Conservation (phyloP, 2,888 invertebrate species). For the Carterocephalus palaemon region DNA sequence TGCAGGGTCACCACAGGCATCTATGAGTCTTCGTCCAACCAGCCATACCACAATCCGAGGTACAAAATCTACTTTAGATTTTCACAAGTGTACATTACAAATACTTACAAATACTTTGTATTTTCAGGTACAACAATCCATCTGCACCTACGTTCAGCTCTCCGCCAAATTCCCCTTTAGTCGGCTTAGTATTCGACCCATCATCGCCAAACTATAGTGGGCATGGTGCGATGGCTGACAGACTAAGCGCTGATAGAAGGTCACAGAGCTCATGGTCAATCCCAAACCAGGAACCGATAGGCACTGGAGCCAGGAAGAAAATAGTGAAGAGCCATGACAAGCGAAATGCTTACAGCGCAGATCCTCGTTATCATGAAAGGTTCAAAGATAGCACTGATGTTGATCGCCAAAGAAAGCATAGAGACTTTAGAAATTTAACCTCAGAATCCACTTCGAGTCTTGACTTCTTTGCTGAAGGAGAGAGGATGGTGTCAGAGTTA, state of each 20-base stretch:
- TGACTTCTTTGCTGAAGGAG: slow-evolving; percentile 80
- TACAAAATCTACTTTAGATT: slow-evolving; percentile 28
- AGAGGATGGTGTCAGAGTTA: slow-evolving; percentile 80
- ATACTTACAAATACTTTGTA: background rate
- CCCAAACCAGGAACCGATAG: slow-evolving; percentile 68
- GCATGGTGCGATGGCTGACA: slow-evolving; percentile 55
- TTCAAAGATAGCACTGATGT: slow-evolving; percentile 60
- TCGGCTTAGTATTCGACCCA: slow-evolving; percentile 68
- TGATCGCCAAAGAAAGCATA: slow-evolving; percentile 55
- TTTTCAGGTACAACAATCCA: slow-evolving; percentile 65
- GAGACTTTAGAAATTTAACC: slow-evolving; percentile 57
- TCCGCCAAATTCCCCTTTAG: slow-evolving; percentile 69
- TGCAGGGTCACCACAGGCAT: slow-evolving; percentile 62
- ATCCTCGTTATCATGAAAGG: slow-evolving; percentile 61
- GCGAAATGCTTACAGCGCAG: slow-evolving; percentile 55
- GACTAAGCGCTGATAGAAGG: slow-evolving; percentile 56
- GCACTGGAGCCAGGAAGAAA: slow-evolving; percentile 73
- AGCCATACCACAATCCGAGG: slow-evolving; percentile 64
- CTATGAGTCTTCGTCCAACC: slow-evolving; percentile 60
- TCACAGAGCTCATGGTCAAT: slow-evolving; percentile 62
- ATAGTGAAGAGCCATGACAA: slow-evolving; percentile 70
- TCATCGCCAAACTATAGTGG: slow-evolving; percentile 61
- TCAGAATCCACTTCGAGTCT: slow-evolving; percentile 78
- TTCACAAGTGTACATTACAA: background rate
- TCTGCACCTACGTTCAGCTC: slow-evolving; percentile 69